Evolutionary conservation across 2,888 invertebrate genomes (phyloP).

Genomic region (Notodonta ziczac): DNA sequence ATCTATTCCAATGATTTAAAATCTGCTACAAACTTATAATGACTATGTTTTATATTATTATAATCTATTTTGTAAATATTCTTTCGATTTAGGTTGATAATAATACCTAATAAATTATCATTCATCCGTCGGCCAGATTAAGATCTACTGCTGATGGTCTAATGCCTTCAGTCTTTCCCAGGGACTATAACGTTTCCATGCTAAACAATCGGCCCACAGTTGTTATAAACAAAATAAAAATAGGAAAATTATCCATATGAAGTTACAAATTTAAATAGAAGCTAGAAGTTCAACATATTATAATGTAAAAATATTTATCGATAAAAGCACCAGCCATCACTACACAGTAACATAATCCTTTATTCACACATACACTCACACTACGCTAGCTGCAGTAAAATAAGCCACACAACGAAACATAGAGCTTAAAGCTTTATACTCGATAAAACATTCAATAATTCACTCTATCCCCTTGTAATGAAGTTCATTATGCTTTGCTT

Average conservation of each 20-base stretch:
- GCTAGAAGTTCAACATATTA: constrained; percentile 4
- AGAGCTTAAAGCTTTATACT: constrained; percentile 48
- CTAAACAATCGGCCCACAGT: background rate
- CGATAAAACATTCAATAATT: background rate
- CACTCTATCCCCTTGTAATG: background rate
- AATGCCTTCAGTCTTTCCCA: background rate
- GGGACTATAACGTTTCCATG: background rate
- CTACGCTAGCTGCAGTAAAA: constrained; percentile 19
- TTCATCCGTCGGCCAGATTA: no score
- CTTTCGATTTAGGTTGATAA: no score
- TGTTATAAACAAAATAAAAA: no score
- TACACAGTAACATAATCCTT: constrained; percentile 42
- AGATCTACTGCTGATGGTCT: no score
- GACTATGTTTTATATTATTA: no score
- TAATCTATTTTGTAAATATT: no score
- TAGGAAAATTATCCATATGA: no score
- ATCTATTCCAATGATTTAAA: no score
- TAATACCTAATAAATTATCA: no score
- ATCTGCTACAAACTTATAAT: no score
- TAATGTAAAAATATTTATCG: constrained; percentile 22
- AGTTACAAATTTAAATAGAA: no score
- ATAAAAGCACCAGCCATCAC: constrained; percentile 30
- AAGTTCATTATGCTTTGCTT: constrained; percentile 15
- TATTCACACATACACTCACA: constrained; percentile 41
- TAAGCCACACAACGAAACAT: constrained; percentile 34